Evolutionary conservation across 2,113 vertebrate species (phyloP).

Genomic region (Micronycteris hirsuta): DNA sequence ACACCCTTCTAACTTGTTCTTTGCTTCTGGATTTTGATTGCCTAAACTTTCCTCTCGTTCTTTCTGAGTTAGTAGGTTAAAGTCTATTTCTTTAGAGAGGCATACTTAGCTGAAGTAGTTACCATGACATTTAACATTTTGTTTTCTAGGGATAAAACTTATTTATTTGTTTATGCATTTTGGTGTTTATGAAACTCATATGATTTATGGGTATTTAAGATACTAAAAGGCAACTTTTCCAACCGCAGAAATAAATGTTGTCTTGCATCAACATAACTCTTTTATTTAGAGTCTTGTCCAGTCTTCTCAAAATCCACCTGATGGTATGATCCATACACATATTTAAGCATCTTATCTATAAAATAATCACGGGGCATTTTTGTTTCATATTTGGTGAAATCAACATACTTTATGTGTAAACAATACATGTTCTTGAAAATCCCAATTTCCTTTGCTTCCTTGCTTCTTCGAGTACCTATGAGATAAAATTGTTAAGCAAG

Average conservation of each 20-base stretch:
- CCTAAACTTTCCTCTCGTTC: not conserved
- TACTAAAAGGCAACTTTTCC: not conserved
- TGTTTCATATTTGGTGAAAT: not conserved
- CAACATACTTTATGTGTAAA: not conserved
- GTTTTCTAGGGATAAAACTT: slow-evolving; percentile 17
- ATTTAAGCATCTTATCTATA: slow-evolving; percentile 28
- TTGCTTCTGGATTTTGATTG: slow-evolving; percentile 21
- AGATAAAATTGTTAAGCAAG: not conserved
- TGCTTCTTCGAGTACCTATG: not conserved
- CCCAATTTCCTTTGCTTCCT: not conserved
- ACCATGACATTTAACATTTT: not conserved
- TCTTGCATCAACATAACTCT: not conserved
- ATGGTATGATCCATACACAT: not conserved
- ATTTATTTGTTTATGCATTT: slow-evolving; percentile 25
- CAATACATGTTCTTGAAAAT: not conserved
- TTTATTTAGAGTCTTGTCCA: not conserved
- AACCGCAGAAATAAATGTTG: not conserved
- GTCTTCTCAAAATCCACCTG: not conserved
- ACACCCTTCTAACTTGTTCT: not conserved
- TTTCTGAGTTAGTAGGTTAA: not conserved
- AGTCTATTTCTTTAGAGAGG: slow-evolving; percentile 5
- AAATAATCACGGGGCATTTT: not conserved
- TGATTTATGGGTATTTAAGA: not conserved
- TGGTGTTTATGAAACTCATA: slow-evolving; percentile 28
- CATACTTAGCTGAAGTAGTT: not conserved